These are phyloP conservation scores for Enteromius fasciolatus DNA, from an alignment of 2,797 vertebrate species.

Conservation along the genomic window DNA sequence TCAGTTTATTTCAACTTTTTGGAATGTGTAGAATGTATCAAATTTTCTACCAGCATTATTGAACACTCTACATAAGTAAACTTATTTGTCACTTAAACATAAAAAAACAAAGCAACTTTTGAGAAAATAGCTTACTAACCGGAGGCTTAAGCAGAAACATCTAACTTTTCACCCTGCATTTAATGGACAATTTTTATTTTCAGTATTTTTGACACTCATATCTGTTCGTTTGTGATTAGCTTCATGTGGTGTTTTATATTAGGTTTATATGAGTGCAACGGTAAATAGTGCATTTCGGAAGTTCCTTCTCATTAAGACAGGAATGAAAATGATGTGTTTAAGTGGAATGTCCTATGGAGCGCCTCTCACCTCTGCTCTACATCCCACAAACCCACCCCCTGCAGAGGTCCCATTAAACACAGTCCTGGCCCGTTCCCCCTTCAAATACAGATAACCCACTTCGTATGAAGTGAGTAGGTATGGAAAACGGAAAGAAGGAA, in stretches of 20 bases:
- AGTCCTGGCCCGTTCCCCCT: conserved; percentile 65
- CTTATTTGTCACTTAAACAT: not conserved
- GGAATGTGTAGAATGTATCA: not conserved
- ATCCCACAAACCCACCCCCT: conserved; percentile 58
- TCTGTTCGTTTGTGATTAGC: conserved; percentile 1
- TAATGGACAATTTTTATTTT: not conserved
- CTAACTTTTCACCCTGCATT: not conserved
- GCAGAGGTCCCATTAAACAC: conserved; percentile 68
- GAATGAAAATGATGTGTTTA: conserved; percentile 62
- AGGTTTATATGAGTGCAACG: conserved; percentile 34
- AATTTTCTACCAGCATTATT: not conserved
- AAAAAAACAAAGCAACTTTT: not conserved
- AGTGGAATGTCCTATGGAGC: conserved; percentile 54
- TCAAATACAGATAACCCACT: conserved; percentile 49
- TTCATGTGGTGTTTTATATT: conserved; percentile 30
- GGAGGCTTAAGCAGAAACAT: not conserved
- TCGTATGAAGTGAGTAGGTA: conserved; percentile 59
- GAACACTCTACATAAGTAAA: not conserved
- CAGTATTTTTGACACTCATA: not conserved
- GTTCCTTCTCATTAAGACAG: conserved; percentile 53
- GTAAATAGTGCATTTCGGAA: conserved; percentile 50
- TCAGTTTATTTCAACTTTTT: not conserved
- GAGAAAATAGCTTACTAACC: not conserved
- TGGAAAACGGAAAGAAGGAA: conserved; percentile 70
- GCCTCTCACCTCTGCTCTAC: conserved; percentile 48